A percentile compares a stretch with the other conserved stretches of the same genome.
Conservation (phyloP, 1,140 invertebrate species). For the Trinorchestia longiramus region DNA sequence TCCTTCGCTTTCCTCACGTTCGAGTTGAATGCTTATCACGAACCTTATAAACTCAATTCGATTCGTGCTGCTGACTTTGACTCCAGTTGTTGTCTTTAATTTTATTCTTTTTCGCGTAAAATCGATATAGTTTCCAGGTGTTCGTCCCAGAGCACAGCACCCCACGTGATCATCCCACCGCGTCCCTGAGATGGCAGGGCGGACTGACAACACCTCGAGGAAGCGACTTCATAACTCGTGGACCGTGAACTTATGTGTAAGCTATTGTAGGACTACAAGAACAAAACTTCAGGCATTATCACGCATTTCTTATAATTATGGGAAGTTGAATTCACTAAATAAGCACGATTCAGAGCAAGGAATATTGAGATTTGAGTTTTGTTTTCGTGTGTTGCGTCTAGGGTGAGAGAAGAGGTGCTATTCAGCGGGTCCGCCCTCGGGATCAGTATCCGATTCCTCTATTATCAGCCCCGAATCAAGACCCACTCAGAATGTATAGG, state of each 20-base stretch:
- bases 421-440: neutral
- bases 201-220: neutral
- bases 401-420: neutral
- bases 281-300: neutral
- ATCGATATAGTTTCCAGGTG: neutral
- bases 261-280: neutral
- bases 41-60: too few relatives aligned
- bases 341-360: neutral
- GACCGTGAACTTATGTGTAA: neutral
- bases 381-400: neutral
- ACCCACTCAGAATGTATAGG: constrained; percentile 51
- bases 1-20: too few relatives aligned
- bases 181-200: neutral
- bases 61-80: neutral
- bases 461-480: constrained; percentile 49
- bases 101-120: neutral
- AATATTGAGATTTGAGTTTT: neutral
- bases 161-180: too few relatives aligned
- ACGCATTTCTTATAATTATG: neutral
- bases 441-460: constrained; percentile 44
- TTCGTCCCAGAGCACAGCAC: neutral
- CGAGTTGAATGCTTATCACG: too few relatives aligned
- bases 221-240: neutral
- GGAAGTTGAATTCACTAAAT: neutral
- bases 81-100: neutral